Percentiles rank a stretch among this genome's conserved stretches.
These are phyloP conservation scores for Phalacrocorax pelagicus DNA, from an alignment of 2,113 vertebrate genomes.

Conservation along the genomic window DNA sequence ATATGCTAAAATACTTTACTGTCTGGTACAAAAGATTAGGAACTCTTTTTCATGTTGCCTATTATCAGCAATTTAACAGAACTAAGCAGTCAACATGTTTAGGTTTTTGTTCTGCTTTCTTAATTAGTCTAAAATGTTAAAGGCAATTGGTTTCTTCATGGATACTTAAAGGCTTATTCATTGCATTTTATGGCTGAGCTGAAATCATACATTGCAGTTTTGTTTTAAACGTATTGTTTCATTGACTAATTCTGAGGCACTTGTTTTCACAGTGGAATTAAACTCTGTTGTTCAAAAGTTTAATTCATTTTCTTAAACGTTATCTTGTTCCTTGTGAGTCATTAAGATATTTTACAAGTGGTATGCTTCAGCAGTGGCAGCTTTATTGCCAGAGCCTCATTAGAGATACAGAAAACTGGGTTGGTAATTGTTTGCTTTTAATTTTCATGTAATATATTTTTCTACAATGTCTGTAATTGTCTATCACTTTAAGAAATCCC, in stretches of 20 bases:
- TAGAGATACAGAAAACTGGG: not conserved
- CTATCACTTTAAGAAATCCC: not conserved
- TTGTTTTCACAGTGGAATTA: slow-evolving; percentile 27
- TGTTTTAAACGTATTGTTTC: not conserved
- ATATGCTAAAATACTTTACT: not conserved
- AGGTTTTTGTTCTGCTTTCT: not conserved
- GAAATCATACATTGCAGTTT: not conserved
- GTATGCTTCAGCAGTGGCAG: not conserved
- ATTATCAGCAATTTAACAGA: slow-evolving; percentile 22
- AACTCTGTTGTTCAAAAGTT: not conserved
- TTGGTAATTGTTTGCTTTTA: slow-evolving; percentile 27
- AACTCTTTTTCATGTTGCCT: not conserved
- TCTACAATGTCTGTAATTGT: not conserved
- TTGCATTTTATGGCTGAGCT: not conserved
- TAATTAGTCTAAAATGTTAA: slow-evolving; percentile 25
- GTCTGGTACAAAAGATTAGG: not conserved
- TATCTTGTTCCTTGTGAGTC: not conserved
- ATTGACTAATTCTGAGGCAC: not conserved
- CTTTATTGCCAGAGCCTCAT: slow-evolving; percentile 10
- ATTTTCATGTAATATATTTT: not conserved
- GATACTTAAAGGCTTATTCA: slow-evolving; percentile 22
- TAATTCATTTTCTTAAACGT: slow-evolving; percentile 7
- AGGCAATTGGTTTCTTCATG: slow-evolving; percentile 32
- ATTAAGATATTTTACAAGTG: slow-evolving; percentile 18
- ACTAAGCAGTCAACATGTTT: not conserved